A percentile compares a stretch with the other conserved stretches of the same genome.
phyloP scores from a whole-genome alignment of 2,113 vertebrate species.

The Astatotilapia flaviijosephi region DNA sequence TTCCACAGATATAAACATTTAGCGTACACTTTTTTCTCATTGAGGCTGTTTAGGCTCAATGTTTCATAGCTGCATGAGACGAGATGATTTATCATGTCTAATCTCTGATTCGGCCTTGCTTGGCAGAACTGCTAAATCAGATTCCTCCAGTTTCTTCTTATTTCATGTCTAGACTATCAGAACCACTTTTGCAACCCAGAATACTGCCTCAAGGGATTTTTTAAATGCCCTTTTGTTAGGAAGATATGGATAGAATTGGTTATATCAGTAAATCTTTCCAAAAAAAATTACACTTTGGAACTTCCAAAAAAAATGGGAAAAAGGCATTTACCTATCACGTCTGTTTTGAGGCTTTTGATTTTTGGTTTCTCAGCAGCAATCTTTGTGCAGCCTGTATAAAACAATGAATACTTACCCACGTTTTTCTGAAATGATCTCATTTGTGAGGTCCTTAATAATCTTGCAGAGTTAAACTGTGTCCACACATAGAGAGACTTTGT shows the following conservation, averaged over 20 bases:
- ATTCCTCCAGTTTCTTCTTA: not conserved
- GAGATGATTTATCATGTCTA: not conserved
- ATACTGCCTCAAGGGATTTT: not conserved
- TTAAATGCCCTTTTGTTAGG: not conserved
- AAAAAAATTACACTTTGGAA: not conserved
- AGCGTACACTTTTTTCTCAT: not conserved
- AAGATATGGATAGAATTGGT: not conserved
- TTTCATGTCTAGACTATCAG: accelerated
- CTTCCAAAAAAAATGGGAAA: not conserved
- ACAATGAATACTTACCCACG: not conserved
- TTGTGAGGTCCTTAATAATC: not conserved
- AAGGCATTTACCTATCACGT: accelerated
- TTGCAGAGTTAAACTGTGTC: not conserved
- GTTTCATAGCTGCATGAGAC: not conserved
- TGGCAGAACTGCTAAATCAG: not conserved
- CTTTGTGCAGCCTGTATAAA: not conserved
- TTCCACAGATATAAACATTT: not conserved
- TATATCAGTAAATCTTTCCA: not conserved
- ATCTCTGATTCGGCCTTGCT: not conserved
- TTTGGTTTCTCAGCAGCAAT: not conserved
- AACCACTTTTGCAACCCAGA: not conserved
- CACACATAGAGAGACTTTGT: not conserved
- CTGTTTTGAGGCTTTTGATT: not conserved
- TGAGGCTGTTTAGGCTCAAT: not conserved
- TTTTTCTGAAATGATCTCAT: not conserved